Base-by-base conservation (phyloP, 1,140 invertebrate species). In the Dinoponera quadriceps region DNA sequence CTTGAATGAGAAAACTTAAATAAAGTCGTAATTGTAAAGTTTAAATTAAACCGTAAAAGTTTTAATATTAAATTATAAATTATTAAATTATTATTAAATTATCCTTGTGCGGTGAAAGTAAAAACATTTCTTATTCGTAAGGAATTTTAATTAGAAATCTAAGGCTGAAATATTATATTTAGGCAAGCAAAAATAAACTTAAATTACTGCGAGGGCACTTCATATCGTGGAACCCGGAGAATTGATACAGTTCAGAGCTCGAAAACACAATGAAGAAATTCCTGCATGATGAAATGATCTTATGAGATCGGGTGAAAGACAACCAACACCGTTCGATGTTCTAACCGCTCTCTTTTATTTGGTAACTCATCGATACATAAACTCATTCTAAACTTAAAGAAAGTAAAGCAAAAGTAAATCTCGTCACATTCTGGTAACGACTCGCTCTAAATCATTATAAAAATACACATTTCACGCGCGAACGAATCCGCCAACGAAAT, bases 301-400 rank as follows among this genome's bases (percentile, higher is more conserved):
- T 22, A 29, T 14, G 13, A 18, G 22, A 48, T 29, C 18, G 74
- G 38, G 18, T 29, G 48, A 62, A 73, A 16, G 73, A 82, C 27
- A 62, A 60, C 55, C 49, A 60, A 0, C 14, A 0, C 14, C 44
- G 57, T 73, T 74, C 68, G 78, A 63, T 89, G 63, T 90, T 91
- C 92, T 91, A 92, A 90, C 89, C 88, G 78, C 87, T 92, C 75
- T 90, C 71, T 88, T 93, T 93, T 93, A 93, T 93, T 92, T 93
- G 90, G 91, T 93, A 92, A 92, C 91, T 92, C 90, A 93, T 92
- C 90, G 89, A 77, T 84, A 81, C 83, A 93, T 91, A 93, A 90
- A 91, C 88, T 87, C 84, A 88, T 85, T 80, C 73, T 81, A 81
- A 92, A 90, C 90, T 90, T 92, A 92, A 83, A 83, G 82, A 91